These are phyloP conservation scores for Drosophila persimilis DNA, from an alignment of 1,140 invertebrate genomes.

Conservation along the genomic window DNA sequence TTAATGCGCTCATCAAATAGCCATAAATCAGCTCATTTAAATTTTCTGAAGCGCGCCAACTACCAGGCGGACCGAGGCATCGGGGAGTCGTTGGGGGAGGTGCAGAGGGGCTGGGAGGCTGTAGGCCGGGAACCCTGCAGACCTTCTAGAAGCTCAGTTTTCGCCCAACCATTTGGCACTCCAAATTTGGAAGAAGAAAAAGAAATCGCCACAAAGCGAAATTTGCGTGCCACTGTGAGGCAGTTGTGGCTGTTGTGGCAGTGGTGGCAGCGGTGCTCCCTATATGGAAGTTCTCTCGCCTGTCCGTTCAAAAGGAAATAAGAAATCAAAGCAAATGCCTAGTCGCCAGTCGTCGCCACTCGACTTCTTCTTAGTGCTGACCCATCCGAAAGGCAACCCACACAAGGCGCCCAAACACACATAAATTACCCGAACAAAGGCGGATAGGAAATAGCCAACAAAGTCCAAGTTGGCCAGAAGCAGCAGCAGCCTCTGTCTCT, in stretches of 20 bases:
- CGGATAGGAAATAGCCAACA: constrained; percentile 73
- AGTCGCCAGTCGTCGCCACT: constrained; percentile 8
- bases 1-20: constrained; percentile 73
- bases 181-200: constrained; percentile 32
- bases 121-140: neutral
- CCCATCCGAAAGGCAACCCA: constrained; percentile 50
- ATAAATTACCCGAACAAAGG: constrained; percentile 56
- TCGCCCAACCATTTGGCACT: neutral
- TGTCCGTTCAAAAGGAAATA: constrained; percentile 26
- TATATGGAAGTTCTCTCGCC: constrained; percentile 48
- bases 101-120: constrained; percentile 22
- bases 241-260: too few relatives aligned
- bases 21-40: constrained; percentile 79
- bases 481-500: neutral
- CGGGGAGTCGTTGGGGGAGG: constrained; percentile 35
- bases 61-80: constrained; percentile 11
- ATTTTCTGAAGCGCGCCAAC: constrained; percentile 33
- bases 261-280: constrained; percentile 7
- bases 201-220: constrained; percentile 46
- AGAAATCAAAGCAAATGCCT: constrained; percentile 49
- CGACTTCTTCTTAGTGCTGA: constrained; percentile 27
- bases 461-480: constrained; percentile 38
- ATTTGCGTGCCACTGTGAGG: constrained; percentile 22
- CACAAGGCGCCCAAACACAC: constrained; percentile 32
- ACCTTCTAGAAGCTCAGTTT: neutral